Percentiles rank a stretch among this genome's conserved stretches.
Evolutionary conservation across 2,113 vertebrate species (phyloP).

Genomic region (Thunnus maccoyii): DNA sequence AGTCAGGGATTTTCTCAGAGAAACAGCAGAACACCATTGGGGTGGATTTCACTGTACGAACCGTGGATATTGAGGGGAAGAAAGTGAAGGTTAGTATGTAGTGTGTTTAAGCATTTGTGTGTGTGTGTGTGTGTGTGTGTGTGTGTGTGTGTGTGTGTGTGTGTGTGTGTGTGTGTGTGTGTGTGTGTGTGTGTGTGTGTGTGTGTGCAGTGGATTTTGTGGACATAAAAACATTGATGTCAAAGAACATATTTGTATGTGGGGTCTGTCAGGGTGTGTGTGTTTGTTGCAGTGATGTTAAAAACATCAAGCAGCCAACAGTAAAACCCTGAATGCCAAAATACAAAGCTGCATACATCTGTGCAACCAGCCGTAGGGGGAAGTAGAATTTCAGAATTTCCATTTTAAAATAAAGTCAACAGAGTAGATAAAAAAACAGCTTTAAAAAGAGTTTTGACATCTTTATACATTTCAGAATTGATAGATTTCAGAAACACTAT

Average conservation of each 20-base stretch:
- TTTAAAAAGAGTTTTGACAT: no score
- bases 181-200: background rate
- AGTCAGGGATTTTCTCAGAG: conserved; percentile 88
- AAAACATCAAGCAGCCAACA: background rate
- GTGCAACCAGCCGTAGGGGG: background rate
- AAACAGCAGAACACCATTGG: conserved; percentile 97
- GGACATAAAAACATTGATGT: background rate
- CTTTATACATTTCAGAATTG: no score
- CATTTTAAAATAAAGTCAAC: background rate
- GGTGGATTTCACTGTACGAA: conserved; percentile 96
- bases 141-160: conserved; percentile 31
- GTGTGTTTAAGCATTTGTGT: background rate
- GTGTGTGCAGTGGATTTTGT: conserved; percentile 23
- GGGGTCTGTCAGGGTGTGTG: background rate
- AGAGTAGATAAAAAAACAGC: no score
- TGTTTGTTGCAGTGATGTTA: background rate
- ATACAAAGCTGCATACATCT: no score
- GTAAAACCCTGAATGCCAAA: background rate
- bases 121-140: no score
- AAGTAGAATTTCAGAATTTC: background rate
- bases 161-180: background rate
- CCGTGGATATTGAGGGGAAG: conserved; percentile 91
- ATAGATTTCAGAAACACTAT: background rate
- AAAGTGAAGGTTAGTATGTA: conserved; percentile 91
- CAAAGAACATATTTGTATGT: background rate